phyloP scores from a whole-genome alignment of 2,888 invertebrate genomes.

The Allacma fusca region DNA sequence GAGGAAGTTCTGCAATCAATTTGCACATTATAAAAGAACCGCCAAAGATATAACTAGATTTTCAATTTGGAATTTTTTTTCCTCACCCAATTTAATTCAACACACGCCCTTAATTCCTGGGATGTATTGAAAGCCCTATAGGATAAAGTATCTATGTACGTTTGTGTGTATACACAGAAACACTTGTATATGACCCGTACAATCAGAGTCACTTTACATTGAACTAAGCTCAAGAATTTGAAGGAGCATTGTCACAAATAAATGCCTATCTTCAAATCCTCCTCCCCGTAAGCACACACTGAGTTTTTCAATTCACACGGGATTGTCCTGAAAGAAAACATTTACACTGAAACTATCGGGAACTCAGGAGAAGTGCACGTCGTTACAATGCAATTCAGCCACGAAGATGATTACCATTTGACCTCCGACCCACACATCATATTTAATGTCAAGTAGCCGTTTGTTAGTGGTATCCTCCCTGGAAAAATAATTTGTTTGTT shows the following conservation, averaged over 20 bases:
- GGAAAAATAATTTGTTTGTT: conserved; percentile 9
- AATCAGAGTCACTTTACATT: no score
- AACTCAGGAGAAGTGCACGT: background rate
- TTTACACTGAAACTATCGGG: no score
- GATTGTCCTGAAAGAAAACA: no score
- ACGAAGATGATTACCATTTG: background rate
- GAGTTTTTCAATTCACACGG: no score
- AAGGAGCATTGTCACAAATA: no score
- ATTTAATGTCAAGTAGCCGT: conserved; percentile 3
- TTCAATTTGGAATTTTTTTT: background rate
- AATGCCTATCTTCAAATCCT: no score
- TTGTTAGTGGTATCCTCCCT: background rate
- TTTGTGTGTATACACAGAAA: no score
- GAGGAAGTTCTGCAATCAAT: background rate
- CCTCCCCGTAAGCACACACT: no score
- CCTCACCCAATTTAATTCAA: background rate
- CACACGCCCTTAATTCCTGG: conserved; percentile 5
- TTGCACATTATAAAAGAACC: background rate
- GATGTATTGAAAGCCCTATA: no score
- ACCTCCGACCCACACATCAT: conserved; percentile 7
- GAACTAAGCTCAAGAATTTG: no score
- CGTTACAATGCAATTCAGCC: background rate
- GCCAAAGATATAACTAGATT: background rate
- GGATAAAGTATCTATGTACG: no score
- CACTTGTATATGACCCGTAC: no score